Conservation (phyloP, 2,797 vertebrate genomes). For the Molossus molossus region DNA sequence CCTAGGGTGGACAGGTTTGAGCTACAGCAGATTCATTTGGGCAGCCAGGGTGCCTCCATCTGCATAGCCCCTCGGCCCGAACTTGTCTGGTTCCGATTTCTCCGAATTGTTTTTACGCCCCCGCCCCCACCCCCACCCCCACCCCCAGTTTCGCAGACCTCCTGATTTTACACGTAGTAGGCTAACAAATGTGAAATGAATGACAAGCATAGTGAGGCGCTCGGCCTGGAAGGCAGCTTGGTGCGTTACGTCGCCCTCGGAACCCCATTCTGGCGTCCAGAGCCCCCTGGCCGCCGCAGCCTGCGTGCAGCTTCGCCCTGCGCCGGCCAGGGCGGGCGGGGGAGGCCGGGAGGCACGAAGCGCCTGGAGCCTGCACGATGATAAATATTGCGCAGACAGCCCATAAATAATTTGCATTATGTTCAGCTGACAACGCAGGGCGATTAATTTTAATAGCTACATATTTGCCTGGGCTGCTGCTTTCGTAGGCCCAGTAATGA, state of each 20-base stretch:
- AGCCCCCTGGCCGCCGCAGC: constrained; percentile 46
- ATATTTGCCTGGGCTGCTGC: constrained; percentile 92
- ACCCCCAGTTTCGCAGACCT: background rate
- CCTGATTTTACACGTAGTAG: constrained; percentile 52
- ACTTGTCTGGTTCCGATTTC: constrained; percentile 45
- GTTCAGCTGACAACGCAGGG: constrained; percentile 92
- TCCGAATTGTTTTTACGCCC: background rate
- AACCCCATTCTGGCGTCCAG: constrained; percentile 53
- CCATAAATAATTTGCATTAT: constrained; percentile 93
- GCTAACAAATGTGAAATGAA: background rate
- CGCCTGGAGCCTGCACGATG: constrained; percentile 89
- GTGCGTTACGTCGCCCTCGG: constrained; percentile 6
- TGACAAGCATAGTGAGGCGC: constrained; percentile 39
- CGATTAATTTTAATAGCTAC: constrained; percentile 94
- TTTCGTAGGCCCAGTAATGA: constrained; percentile 92
- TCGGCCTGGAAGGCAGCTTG: constrained; percentile 7
- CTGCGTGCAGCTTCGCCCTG: constrained; percentile 69
- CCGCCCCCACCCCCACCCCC: too few relatives aligned
- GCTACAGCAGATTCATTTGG: constrained; percentile 16
- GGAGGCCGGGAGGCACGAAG: constrained; percentile 82
- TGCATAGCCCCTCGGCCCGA: background rate
- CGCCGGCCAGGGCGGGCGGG: constrained; percentile 76
- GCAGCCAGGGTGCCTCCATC: background rate
- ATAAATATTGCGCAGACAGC: constrained; percentile 91
- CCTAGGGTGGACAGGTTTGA: background rate